Evolutionary conservation across 2,888 invertebrate species (phyloP), one percentile per base, ranked within the genome.

Genomic region (Syrphus vitripennis): DNA sequence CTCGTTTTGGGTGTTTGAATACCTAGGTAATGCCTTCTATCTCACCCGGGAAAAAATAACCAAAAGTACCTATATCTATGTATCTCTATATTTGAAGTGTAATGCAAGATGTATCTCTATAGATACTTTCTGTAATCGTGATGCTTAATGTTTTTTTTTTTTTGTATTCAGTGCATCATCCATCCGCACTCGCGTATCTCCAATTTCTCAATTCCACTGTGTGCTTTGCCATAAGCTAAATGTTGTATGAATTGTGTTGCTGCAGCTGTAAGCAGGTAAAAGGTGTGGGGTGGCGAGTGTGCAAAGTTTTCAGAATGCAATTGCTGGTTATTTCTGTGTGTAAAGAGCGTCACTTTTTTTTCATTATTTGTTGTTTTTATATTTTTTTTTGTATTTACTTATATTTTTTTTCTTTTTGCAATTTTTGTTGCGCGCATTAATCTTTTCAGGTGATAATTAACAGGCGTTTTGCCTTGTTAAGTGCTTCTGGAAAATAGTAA

Each of bases 401-500:
- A 14, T 53, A 31, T 10, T 67, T 72, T 10, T 67, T 72, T 69
- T 63, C 10, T 40, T 65, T 76, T 31, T 77, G 84, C 89, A 72
- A 88, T 77, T 76, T 79, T 87, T 87, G 69, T 81, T 78, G 86
- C 70, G 86, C 81, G 83, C 87, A 88, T 88, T 88, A 87, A 88
- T 88, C 88, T 88, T 87, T 77, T 78, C 88, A 88, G 87, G 88
- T 88, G 88, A 88, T 88, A 88, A 88, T 88, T 88, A 88, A 88
- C 87, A 88, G 88, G 87, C 88, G 87, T 88, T 88, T 88, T 88
- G 88, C 77, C 83, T 87, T 87, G 88, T 88, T 88, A 86, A 83
- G 83, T 79, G 87, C 82, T 86, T 84, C 88, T 87, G 87, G 80
- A 81, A 83, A 81, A 82, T 79, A 87, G 81, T 82, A 83, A 79